Evolutionary conservation across 2,888 invertebrate species (phyloP).

Genomic region (Diogma glabrata): DNA sequence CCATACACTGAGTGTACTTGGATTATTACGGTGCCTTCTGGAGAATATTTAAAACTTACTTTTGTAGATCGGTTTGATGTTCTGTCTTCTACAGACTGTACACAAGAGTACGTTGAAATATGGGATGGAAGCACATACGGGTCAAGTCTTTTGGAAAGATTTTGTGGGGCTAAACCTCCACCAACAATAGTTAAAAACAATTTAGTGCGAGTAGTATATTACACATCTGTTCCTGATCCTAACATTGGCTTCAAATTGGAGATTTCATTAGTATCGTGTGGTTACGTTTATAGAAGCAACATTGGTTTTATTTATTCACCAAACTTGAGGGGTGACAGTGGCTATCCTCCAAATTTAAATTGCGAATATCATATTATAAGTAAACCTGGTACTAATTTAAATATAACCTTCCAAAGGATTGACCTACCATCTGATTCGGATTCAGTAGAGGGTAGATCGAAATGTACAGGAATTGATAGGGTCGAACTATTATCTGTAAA

Average conservation of each 20-base stretch:
- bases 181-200: constrained; percentile 52
- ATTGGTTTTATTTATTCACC: constrained; percentile 56
- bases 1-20: constrained; percentile 76
- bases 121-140: constrained; percentile 67
- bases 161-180: constrained; percentile 48
- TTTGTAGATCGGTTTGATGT: constrained; percentile 72
- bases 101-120: constrained; percentile 54
- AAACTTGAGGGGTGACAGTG: constrained; percentile 40
- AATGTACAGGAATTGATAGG: constrained; percentile 32
- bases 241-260: constrained; percentile 61
- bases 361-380: constrained; percentile 64
- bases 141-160: constrained; percentile 52
- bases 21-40: constrained; percentile 60
- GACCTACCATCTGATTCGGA: constrained; percentile 35
- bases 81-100: constrained; percentile 33
- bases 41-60: constrained; percentile 61
- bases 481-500: constrained; percentile 28
- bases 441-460: background rate
- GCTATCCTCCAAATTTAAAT: constrained; percentile 43
- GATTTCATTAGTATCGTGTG: constrained; percentile 41
- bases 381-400: constrained; percentile 37
- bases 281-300: constrained; percentile 53
- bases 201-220: constrained; percentile 56
- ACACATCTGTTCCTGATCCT: constrained; percentile 55
- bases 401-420: constrained; percentile 34